These are phyloP conservation scores for Caenorhabditis macrosperma DNA, from an alignment of 2,888 invertebrate genomes.

Conservation along the genomic window DNA sequence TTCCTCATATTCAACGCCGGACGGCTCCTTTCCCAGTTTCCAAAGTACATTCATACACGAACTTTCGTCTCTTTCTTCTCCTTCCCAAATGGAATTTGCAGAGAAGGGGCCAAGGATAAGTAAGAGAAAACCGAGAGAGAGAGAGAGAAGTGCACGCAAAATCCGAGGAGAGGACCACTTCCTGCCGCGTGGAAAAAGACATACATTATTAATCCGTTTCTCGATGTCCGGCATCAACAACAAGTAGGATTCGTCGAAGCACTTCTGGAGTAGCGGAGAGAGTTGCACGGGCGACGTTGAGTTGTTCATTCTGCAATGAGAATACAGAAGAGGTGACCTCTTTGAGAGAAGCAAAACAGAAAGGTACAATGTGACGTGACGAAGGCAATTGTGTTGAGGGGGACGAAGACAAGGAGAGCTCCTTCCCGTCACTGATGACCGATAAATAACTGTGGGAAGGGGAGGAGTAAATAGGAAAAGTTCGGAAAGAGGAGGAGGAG, in stretches of 20 bases:
- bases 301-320: constrained; percentile 24
- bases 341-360: neutral
- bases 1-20: neutral
- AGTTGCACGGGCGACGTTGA: constrained; percentile 9
- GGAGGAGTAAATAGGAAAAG: no score
- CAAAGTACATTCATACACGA: neutral
- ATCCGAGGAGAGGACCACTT: constrained; percentile 7
- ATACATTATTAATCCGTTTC: constrained; percentile 66
- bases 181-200: constrained; percentile 33
- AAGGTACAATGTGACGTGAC: constrained; percentile 12
- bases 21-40: neutral
- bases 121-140: neutral
- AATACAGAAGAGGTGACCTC: neutral
- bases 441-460: no score
- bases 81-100: constrained; percentile 2
- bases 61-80: neutral
- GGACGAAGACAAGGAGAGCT: no score
- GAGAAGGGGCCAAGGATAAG: neutral
- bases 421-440: no score
- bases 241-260: constrained; percentile 54
- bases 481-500: no score
- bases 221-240: constrained; percentile 65
- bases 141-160: neutral
- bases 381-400: constrained; percentile 21
- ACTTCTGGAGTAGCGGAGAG: constrained; percentile 57